Evolutionary conservation across 2,888 invertebrate species (phyloP).

Genomic region (Pseudolycoriella hygida): DNA sequence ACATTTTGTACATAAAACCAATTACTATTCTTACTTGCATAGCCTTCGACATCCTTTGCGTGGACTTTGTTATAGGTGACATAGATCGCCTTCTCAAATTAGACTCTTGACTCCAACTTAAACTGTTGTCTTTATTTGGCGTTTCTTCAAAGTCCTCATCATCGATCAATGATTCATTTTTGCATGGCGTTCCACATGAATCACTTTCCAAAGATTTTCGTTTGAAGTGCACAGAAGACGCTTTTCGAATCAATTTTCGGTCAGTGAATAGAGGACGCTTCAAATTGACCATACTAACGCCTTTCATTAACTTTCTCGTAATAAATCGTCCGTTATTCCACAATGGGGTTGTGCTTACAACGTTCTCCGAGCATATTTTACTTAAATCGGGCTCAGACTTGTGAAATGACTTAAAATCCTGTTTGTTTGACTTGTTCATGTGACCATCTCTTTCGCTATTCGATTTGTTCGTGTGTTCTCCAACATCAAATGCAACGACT

Average conservation of each 20-base stretch:
- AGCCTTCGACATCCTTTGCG: slow-evolving; percentile 68
- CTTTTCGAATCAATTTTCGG: not conserved
- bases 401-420: slow-evolving; percentile 20
- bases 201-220: not conserved
- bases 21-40: slow-evolving; percentile 74
- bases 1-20: too few species aligned
- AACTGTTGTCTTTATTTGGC: not conserved
- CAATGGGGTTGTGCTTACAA: slow-evolving; percentile 1
- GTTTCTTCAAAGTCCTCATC: not conserved
- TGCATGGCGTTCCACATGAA: not conserved
- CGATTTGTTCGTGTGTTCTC: not conserved
- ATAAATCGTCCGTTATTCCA: slow-evolving; percentile 4
- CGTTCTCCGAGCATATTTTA: slow-evolving; percentile 2
- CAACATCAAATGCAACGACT: too few species aligned
- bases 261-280: slow-evolving; percentile 20
- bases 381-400: slow-evolving; percentile 28
- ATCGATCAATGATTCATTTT: not conserved
- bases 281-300: slow-evolving; percentile 27
- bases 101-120: not conserved
- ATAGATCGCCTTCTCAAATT: slow-evolving; percentile 48
- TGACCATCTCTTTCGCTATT: not conserved
- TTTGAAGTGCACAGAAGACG: not conserved
- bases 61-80: slow-evolving; percentile 77
- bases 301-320: slow-evolving; percentile 21
- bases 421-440: not conserved